Evolutionary conservation across 1,140 invertebrate genomes (phyloP), one percentile per base, ranked within the genome.

Genomic region (Hyposmocoma kahamanoa): DNA sequence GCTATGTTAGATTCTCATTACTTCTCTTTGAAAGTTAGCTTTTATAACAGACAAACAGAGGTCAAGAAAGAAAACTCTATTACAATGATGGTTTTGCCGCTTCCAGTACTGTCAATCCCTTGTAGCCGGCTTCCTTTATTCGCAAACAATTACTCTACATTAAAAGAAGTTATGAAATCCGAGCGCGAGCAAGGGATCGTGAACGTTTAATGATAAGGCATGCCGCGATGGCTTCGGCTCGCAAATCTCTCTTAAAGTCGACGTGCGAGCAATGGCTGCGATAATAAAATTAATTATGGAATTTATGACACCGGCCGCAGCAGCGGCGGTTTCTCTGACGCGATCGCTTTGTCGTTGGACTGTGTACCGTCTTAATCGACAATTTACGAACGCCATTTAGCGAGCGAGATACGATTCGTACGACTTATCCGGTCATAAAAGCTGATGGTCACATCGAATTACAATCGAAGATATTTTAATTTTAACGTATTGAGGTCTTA

Each of bases 1-100:
- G 75, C 75, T 66, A 70, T 71, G 75, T 79, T 83, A 74, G 63
- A 72, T 73, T 84, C 76, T 78, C 74, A 77, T 84, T 80, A 81
- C 67, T 71, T 76, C 71, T 62, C 70, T 72, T 78, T 76, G 66
- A 77, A 73, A 71, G 65, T 81, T 77, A 72, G 66, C 68, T 71
- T 76, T 75, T 64, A 73, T 67, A 73, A 67, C 57, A 60, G 56
- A 58, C 53, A 58, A 50, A 62, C 60, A 53, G 62, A 55, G 60
- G 62, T 61, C 59, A 59, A 62, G 56, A 63, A 62, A 63, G 65
- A 69, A 73, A 76, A 76, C 66, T 79, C 67, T 74, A 72, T 74
- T 72, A 78, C 72, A 70, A 70, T 67, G 66, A 71, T 72, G 73
- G 57, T 66, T 70, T 80, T 78, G 58, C 53, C 56, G 55, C 61